phyloP scores from a whole-genome alignment of 2,888 invertebrate genomes.

The Cephus runcator region DNA sequence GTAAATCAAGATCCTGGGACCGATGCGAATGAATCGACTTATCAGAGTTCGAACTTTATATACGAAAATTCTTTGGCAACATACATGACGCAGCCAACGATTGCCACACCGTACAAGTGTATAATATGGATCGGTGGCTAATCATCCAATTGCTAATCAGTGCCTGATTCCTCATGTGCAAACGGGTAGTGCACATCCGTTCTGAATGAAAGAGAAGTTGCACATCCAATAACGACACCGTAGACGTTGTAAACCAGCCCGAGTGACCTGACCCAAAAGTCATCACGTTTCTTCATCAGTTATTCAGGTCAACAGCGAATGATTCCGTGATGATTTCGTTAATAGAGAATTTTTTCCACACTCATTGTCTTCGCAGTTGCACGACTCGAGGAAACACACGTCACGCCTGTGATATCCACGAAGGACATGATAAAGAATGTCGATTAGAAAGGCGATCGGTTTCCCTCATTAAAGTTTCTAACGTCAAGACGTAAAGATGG shows the following conservation, averaged over 20 bases:
- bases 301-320: not conserved
- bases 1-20: not conserved
- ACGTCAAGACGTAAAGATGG: not conserved
- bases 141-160: constrained; percentile 9
- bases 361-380: not conserved
- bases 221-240: not conserved
- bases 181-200: constrained; percentile 17
- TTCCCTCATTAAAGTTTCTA: not conserved
- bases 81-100: not conserved
- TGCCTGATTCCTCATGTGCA: constrained; percentile 16
- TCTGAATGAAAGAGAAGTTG: constrained; percentile 12
- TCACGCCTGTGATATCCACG: not conserved
- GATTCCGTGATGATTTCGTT: not conserved
- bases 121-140: constrained; percentile 12
- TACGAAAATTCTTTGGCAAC: constrained; percentile 21
- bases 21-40: not conserved
- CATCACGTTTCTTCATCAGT: not conserved
- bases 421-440: not conserved
- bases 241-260: not conserved
- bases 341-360: not conserved
- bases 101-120: constrained; percentile 3
- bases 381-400: not conserved
- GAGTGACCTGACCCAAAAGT: not conserved
- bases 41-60: constrained; percentile 11
- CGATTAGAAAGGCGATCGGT: not conserved